Evolutionary conservation across 2,888 invertebrate genomes (phyloP), one percentile per base, ranked within the genome.

Genomic region (Lagria hirta): DNA sequence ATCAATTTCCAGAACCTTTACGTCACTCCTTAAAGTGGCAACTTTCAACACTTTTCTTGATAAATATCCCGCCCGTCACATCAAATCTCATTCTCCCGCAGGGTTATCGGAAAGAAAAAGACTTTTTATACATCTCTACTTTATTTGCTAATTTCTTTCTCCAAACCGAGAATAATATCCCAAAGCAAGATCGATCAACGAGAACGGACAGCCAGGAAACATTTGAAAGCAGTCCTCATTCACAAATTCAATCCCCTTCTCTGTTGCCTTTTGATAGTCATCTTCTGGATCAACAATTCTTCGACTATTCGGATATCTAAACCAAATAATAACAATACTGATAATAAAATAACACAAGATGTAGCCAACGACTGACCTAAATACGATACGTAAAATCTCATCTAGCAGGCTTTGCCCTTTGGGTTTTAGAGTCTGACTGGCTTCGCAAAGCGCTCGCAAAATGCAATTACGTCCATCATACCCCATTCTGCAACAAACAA

Each of bases 391-490:
- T 46, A 87, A 76, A 68, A 88, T 78, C 67, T 86, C 84, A 52
- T 85, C 80, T 1, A 85, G 65, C 71, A 86, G 78, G 40, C 81
- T 83, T 12, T 54, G 54, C 36, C 59, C 57, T 38, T 77, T 78
- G 1, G 79, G 77, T 6, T 77, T 73, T 18, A 86, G 72, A 7
- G 79, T 74, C 49, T 82, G 81, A 0, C 82, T 79, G 17, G 84
- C 80, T 61, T 87, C 87, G 64, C 87, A 87, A 0, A 87, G 69
- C 0, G 86, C 81, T 35, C 82, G 79, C 21, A 83, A 70, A 18
- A 87, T 74, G 60, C 87, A 87, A n/a, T 79, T 75, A 26, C 81
- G 74, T 0, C 87, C 86, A 54, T 80, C 76, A 60, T 82, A 83
- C 0, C 86, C 86, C 80, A 86, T 84, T 48, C 87, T 87, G 70